Conservation (phyloP, 2,113 vertebrate species). For the Cyprinodon tularosa region DNA sequence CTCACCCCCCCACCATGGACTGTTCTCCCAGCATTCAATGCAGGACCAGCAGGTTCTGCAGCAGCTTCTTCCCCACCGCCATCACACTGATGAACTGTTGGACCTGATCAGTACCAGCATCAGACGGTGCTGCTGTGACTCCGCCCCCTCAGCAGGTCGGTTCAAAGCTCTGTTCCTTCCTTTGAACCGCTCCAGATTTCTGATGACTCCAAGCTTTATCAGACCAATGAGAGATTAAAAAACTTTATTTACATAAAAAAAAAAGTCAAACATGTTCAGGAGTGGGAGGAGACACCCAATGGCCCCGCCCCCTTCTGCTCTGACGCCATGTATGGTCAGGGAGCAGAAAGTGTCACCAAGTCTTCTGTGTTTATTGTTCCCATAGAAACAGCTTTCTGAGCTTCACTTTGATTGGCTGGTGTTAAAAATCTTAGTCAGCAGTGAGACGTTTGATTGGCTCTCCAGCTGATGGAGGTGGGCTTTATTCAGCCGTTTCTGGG, state of each 20-base stretch:
- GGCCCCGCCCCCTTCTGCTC: background rate
- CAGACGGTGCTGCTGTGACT: too few species aligned
- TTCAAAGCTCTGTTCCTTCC: background rate
- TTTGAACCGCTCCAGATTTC: background rate
- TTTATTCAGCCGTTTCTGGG: slow-evolving; percentile 72
- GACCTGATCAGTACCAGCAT: too few species aligned
- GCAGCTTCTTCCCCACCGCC: too few species aligned
- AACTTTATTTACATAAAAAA: background rate
- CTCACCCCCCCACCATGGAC: too few species aligned
- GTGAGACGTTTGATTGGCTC: slow-evolving; percentile 84
- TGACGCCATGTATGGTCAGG: background rate
- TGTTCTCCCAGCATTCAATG: too few species aligned
- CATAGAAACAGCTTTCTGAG: rapidly evolving
- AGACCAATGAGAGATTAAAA: background rate
- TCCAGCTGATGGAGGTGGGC: slow-evolving; percentile 72
- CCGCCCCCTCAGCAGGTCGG: too few species aligned
- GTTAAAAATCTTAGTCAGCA: slow-evolving; percentile 88
- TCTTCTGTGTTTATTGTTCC: background rate
- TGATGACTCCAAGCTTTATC: background rate
- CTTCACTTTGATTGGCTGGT: slow-evolving; percentile 38
- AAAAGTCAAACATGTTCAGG: background rate
- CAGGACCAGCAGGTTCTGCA: too few species aligned
- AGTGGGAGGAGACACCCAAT: background rate
- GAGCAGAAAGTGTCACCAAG: background rate
- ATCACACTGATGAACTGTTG: too few species aligned